phyloP scores from a whole-genome alignment of 2,797 vertebrate species.

The Delichon dasypus region DNA sequence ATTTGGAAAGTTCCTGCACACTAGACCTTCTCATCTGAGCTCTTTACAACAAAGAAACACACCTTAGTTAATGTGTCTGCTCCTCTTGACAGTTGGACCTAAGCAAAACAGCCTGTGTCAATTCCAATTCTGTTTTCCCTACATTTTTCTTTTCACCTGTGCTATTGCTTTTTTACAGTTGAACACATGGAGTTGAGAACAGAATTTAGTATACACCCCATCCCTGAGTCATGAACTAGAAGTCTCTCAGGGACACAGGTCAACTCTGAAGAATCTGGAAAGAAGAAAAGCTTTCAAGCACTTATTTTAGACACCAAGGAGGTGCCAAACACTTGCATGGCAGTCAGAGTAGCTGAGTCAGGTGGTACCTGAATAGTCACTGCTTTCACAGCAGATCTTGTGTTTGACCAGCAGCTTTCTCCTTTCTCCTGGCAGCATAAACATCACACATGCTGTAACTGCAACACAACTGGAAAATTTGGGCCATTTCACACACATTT shows the following conservation, averaged over 20 bases:
- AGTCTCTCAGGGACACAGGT: background rate
- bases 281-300: background rate
- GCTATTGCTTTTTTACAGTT: background rate
- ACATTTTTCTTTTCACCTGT: background rate
- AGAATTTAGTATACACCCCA: background rate
- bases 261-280: background rate
- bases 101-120: background rate
- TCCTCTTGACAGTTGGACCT: background rate
- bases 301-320: background rate
- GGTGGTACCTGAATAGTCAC: background rate
- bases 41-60: background rate
- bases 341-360: background rate
- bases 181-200: background rate
- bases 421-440: background rate
- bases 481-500: background rate
- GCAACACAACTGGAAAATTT: background rate
- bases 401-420: background rate
- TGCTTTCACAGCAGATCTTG: background rate
- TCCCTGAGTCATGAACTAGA: background rate
- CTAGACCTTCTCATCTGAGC: background rate
- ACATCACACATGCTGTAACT: background rate
- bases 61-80: background rate
- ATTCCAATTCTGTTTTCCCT: background rate
- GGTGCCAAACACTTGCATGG: background rate
- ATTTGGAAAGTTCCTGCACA: background rate